Evolutionary conservation across 2,113 vertebrate species (phyloP).

Genomic region (Centropus unirufus): DNA sequence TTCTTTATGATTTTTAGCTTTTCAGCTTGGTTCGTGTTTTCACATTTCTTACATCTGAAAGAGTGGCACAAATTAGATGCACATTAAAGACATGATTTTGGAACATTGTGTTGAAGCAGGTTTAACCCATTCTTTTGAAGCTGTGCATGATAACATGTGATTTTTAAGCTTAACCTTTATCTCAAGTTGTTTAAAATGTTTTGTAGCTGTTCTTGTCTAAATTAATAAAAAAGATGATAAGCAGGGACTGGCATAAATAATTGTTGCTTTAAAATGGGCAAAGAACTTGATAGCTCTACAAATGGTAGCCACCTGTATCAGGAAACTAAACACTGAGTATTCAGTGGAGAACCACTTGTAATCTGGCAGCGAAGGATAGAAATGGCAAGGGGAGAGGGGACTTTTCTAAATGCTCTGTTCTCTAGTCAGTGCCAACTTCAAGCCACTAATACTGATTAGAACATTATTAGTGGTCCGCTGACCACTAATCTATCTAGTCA

Average conservation of each 20-base stretch:
- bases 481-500: too few species aligned
- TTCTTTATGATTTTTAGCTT: slow-evolving; percentile 40
- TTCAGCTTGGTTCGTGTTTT: slow-evolving; percentile 35
- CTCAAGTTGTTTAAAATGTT: slow-evolving; percentile 79
- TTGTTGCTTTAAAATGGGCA: slow-evolving; percentile 68
- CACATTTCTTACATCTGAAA: slow-evolving; percentile 67
- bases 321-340: slow-evolving; percentile 61
- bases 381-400: slow-evolving; percentile 33
- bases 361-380: slow-evolving; percentile 56
- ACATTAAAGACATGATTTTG: slow-evolving; percentile 63
- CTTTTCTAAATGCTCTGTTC: slow-evolving; percentile 46
- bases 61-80: slow-evolving; percentile 72
- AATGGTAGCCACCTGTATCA: slow-evolving; percentile 82
- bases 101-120: slow-evolving; percentile 66
- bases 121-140: slow-evolving; percentile 73
- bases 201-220: slow-evolving; percentile 80
- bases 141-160: slow-evolving; percentile 72
- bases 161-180: slow-evolving; percentile 78
- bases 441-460: slow-evolving; percentile 30
- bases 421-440: slow-evolving; percentile 43
- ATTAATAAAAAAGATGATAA: slow-evolving; percentile 78
- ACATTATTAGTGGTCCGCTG: neutral
- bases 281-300: slow-evolving; percentile 78
- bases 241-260: slow-evolving; percentile 79
- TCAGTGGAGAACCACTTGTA: slow-evolving; percentile 57